Conservation (phyloP, 2,113 vertebrate genomes). For the Odocoileus virginianus region DNA sequence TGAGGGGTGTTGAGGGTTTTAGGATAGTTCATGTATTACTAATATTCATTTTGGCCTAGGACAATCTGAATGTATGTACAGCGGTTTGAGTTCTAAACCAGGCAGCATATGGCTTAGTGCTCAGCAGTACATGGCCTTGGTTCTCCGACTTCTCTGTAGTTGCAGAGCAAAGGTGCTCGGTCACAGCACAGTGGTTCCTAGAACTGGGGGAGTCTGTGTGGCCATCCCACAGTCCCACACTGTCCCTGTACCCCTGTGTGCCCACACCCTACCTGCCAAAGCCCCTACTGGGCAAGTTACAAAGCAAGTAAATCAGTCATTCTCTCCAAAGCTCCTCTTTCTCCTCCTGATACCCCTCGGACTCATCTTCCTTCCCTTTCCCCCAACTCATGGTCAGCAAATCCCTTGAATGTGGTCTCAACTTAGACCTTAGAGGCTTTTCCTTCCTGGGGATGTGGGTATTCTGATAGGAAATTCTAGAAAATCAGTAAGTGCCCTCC, state of each 20-base stretch:
- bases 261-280: too few relatives aligned
- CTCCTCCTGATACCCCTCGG: background rate
- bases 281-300: rapidly evolving
- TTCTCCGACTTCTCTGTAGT: background rate
- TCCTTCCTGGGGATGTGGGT: background rate
- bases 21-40: background rate
- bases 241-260: rapidly evolving
- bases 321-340: background rate
- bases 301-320: rapidly evolving
- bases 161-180: rapidly evolving
- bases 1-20: rapidly evolving
- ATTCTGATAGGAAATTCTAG: background rate
- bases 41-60: background rate
- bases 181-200: rapidly evolving
- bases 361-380: background rate
- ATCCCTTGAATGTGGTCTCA: background rate
- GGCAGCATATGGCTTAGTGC: rapidly evolving
- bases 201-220: background rate
- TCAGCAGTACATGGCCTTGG: too few relatives aligned
- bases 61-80: rapidly evolving
- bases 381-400: background rate
- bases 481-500: background rate
- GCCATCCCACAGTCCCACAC: rapidly evolving
- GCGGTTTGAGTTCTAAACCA: background rate
- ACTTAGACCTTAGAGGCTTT: background rate